phyloP scores from a whole-genome alignment of 2,888 invertebrate genomes.

The Dicroscelio sp. region DNA sequence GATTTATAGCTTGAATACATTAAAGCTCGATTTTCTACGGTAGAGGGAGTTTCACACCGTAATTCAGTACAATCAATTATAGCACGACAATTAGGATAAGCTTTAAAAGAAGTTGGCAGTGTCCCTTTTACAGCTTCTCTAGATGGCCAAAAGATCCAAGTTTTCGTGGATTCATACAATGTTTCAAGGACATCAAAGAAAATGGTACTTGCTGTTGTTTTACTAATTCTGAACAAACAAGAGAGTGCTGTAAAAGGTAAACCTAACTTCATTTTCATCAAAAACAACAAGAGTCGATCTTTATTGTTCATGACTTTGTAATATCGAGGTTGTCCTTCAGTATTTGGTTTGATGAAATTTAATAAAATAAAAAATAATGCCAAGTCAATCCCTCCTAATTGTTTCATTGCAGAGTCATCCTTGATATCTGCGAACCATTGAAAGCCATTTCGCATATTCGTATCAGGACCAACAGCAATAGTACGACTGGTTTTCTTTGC shows the following conservation, averaged over 20 bases:
- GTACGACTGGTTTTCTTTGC: neutral
- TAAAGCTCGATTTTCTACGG: constrained; percentile 69
- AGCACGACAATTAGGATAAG: constrained; percentile 61
- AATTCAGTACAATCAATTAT: constrained; percentile 78
- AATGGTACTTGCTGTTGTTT: constrained; percentile 49
- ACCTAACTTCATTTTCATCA: constrained; percentile 78
- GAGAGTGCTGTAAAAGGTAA: constrained; percentile 68
- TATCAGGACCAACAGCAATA: constrained; percentile 22
- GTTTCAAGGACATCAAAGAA: constrained; percentile 67
- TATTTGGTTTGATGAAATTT: constrained; percentile 52
- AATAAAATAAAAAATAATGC: constrained; percentile 60
- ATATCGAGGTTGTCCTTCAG: constrained; percentile 58
- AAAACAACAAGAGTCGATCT: constrained; percentile 63
- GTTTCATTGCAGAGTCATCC: constrained; percentile 40
- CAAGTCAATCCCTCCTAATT: constrained; percentile 60
- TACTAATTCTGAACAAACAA: constrained; percentile 66
- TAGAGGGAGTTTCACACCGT: constrained; percentile 63
- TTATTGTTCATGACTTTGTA: constrained; percentile 48
- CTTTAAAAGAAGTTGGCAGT: constrained; percentile 58
- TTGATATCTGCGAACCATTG: constrained; percentile 63
- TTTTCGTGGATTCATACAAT: constrained; percentile 56
- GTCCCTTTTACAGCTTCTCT: constrained; percentile 45
- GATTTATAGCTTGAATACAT: constrained; percentile 79
- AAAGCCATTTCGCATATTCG: constrained; percentile 55
- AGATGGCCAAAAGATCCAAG: constrained; percentile 70